Percentiles rank a stretch among this genome's conserved stretches.
These are phyloP conservation scores for Notodonta ziczac DNA, from an alignment of 2,888 invertebrate species.

Conservation along the genomic window DNA sequence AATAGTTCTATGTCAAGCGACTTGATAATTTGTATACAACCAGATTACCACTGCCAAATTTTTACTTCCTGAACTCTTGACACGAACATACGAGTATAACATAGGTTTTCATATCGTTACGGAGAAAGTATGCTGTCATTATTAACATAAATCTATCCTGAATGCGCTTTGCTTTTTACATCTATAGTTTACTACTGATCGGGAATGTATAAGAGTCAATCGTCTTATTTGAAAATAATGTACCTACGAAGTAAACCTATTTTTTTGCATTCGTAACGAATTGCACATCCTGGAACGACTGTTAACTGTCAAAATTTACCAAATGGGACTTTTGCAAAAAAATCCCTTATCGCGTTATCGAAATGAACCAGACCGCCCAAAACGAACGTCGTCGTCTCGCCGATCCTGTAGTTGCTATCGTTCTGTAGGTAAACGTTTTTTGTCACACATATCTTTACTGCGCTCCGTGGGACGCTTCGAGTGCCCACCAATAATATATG, in stretches of 20 bases:
- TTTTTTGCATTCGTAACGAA: too few species aligned
- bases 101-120: background rate
- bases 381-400: background rate
- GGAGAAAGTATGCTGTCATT: too few species aligned
- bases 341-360: background rate
- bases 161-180: too few species aligned
- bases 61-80: background rate
- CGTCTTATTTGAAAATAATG: too few species aligned
- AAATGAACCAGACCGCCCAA: background rate
- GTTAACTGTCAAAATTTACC: too few species aligned
- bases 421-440: slow-evolving; percentile 33
- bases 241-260: too few species aligned
- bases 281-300: too few species aligned
- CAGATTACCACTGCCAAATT: background rate
- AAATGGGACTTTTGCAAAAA: background rate
- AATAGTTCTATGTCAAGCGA: background rate
- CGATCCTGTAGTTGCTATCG: background rate
- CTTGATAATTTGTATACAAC: background rate
- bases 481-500: slow-evolving; percentile 53
- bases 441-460: slow-evolving; percentile 16
- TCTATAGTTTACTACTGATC: too few species aligned
- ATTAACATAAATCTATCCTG: too few species aligned
- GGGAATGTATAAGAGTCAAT: too few species aligned
- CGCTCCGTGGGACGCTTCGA: slow-evolving; percentile 28
- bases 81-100: too few species aligned